A percentile compares a stretch with the other conserved stretches of the same genome.
Conservation (phyloP, 2,113 vertebrate species). For the Cavia porcellus region DNA sequence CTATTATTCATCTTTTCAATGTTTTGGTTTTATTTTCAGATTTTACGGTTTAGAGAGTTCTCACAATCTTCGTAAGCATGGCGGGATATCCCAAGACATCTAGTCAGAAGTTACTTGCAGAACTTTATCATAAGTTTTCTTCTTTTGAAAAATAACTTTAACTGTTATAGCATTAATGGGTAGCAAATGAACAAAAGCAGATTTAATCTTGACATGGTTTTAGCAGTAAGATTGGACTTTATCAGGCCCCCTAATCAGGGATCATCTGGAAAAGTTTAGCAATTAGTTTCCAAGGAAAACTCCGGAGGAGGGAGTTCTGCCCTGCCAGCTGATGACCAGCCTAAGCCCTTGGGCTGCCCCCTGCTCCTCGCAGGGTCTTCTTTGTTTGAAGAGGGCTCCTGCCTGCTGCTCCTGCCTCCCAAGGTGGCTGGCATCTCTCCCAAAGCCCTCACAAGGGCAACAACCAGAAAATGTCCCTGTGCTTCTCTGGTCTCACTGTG, state of each 20-base stretch:
- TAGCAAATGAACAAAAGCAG: conserved; percentile 72
- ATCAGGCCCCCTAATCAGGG: conserved; percentile 47
- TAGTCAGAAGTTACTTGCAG: conserved; percentile 68
- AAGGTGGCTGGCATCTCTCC: background rate
- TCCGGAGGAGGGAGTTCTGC: background rate
- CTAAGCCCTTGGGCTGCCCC: background rate
- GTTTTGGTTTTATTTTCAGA: conserved; percentile 66
- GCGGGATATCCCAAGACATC: conserved; percentile 62
- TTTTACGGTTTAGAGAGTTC: conserved; percentile 67
- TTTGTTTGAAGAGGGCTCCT: background rate
- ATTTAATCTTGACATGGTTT: conserved; percentile 67
- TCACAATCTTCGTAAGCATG: conserved; percentile 65
- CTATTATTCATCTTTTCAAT: conserved; percentile 59
- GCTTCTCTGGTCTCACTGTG: background rate
- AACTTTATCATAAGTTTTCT: conserved; percentile 71
- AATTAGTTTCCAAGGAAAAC: conserved; percentile 56
- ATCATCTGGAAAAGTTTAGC: conserved; percentile 46
- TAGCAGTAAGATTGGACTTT: conserved; percentile 52
- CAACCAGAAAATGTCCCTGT: background rate
- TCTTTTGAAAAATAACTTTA: conserved; percentile 80
- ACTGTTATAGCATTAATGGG: conserved; percentile 69
- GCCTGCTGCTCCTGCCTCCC: background rate
- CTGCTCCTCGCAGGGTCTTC: background rate
- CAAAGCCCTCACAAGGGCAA: background rate
- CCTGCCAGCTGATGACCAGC: background rate